Conservation (phyloP, 2,888 invertebrate genomes). For the Habroteleia sp. region DNA sequence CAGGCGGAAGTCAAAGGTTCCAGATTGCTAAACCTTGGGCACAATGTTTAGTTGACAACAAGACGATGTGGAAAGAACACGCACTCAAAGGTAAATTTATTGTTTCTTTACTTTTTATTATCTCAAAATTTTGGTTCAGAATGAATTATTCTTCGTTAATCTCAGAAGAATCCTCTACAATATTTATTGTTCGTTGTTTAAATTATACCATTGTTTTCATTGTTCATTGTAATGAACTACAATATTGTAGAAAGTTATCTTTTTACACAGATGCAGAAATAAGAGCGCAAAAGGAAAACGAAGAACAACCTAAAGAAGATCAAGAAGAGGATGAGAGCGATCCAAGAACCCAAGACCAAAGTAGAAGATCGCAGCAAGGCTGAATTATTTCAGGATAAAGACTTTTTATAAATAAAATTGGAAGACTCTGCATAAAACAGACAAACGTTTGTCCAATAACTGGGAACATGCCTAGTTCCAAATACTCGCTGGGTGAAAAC, state of each 20-base stretch:
- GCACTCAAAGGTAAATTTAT: slow-evolving; percentile 83
- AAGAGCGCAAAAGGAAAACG: slow-evolving; percentile 81
- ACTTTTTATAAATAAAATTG: slow-evolving; percentile 21
- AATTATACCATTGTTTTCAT: too few relatives aligned
- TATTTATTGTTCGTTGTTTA: too few relatives aligned
- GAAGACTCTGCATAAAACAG: slow-evolving; percentile 11
- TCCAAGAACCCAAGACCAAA: slow-evolving; percentile 41
- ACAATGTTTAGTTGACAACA: slow-evolving; percentile 89
- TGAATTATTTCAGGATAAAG: slow-evolving; percentile 44
- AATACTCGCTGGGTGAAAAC: slow-evolving; percentile 7
- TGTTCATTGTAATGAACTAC: slow-evolving; percentile 6
- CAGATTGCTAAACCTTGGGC: slow-evolving; percentile 91
- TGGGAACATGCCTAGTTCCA: slow-evolving; percentile 16
- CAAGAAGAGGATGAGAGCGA: slow-evolving; percentile 63
- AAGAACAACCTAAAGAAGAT: slow-evolving; percentile 68
- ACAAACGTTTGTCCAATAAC: slow-evolving; percentile 28
- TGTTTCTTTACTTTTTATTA: not conserved
- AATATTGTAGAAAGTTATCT: slow-evolving; percentile 8
- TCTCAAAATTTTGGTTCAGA: not conserved
- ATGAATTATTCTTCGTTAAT: slow-evolving; percentile 15
- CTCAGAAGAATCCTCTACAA: not conserved
- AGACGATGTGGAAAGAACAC: slow-evolving; percentile 91
- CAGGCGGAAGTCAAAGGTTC: slow-evolving; percentile 79
- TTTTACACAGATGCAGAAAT: slow-evolving; percentile 83
- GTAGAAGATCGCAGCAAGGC: slow-evolving; percentile 46